Evolutionary conservation across 2,888 invertebrate species (phyloP).

Genomic region (Hirtodrosophila confusa): DNA sequence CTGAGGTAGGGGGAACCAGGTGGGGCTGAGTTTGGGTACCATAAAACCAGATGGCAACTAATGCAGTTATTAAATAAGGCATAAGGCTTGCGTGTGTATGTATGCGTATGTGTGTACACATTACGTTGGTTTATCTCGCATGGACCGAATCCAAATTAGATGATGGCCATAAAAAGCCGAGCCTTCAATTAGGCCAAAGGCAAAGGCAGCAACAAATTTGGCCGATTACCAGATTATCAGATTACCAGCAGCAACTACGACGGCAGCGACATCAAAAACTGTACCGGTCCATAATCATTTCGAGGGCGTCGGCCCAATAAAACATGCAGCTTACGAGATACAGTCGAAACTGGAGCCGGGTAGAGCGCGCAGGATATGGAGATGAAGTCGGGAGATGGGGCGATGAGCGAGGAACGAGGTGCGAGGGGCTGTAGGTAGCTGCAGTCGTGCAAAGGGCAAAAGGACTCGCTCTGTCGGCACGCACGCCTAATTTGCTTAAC

Average conservation of each 20-base stretch:
- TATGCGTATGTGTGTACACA: constrained; percentile 18
- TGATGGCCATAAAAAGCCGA: constrained; percentile 52
- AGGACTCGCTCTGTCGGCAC: constrained; percentile 59
- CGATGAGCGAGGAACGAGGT: neutral
- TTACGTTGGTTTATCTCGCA: constrained; percentile 23
- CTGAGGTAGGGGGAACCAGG: neutral
- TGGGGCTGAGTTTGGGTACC: constrained; percentile 1
- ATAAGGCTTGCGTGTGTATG: neutral
- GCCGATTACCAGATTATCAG: constrained; percentile 39
- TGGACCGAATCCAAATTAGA: constrained; percentile 59
- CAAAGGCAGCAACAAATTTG: constrained; percentile 46
- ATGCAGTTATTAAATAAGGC: constrained; percentile 51
- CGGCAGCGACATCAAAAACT: constrained; percentile 16
- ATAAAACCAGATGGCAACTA: constrained; percentile 45
- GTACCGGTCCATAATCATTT: constrained; percentile 63
- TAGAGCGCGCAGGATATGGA: neutral
- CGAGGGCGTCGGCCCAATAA: constrained; percentile 60
- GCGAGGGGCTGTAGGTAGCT: neutral
- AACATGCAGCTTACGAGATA: constrained; percentile 72
- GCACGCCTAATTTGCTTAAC: constrained; percentile 77
- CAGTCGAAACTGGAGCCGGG: constrained; percentile 17
- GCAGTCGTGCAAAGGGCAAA: constrained; percentile 31
- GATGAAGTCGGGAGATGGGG: neutral
- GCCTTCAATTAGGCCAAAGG: constrained; percentile 56
- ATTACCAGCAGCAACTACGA: neutral